Evolutionary conservation across 64 coral and sea anemone species (phyloP).

Genomic region (Orbicella faveolata): DNA sequence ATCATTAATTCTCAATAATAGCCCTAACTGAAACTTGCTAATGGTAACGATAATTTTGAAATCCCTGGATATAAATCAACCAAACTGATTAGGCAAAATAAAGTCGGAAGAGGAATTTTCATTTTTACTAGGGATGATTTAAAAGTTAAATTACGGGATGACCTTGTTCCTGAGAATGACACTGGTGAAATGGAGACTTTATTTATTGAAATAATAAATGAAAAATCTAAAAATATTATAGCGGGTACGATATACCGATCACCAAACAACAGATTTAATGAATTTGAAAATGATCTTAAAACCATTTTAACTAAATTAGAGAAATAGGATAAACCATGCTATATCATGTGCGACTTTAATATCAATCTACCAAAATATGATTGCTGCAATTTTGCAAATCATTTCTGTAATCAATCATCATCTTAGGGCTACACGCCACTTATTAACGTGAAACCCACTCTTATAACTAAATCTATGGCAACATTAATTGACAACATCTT

Average conservation of each 20-base stretch:
- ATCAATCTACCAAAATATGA: neutral
- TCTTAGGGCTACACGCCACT: too few species aligned
- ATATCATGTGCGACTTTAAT: neutral
- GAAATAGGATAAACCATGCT: neutral
- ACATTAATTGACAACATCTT: conserved; percentile 13
- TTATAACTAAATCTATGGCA: neutral
- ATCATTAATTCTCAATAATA: neutral
- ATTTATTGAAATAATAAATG: neutral
- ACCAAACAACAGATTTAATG: conserved; percentile 4
- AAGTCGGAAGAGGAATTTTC: neutral
- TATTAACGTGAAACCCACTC: neutral
- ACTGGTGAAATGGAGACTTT: neutral
- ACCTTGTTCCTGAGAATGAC: neutral
- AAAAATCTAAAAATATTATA: neutral
- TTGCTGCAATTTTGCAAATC: too few species aligned
- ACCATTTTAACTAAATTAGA: conserved; percentile 7
- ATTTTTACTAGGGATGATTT: neutral
- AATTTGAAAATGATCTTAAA: conserved; percentile 18
- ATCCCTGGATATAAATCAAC: neutral
- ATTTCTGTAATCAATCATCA: too few species aligned
- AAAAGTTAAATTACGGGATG: neutral
- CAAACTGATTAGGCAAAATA: neutral
- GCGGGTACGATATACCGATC: neutral
- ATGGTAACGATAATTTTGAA: neutral
- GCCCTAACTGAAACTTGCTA: neutral